Evolutionary conservation across 1,140 invertebrate genomes (phyloP).

Genomic region (Pristionchus pacificus): DNA sequence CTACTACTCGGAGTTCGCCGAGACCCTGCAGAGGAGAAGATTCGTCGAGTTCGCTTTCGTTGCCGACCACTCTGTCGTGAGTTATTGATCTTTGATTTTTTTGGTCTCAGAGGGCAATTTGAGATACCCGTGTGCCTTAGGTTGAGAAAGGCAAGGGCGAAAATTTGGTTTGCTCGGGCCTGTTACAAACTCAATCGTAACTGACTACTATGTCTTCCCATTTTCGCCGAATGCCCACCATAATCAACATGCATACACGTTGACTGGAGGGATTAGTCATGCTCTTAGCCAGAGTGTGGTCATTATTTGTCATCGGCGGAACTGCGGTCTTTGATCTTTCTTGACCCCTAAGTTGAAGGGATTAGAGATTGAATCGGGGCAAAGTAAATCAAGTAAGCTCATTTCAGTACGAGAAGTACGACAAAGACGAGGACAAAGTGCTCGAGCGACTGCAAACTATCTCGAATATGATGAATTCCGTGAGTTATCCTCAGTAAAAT

Average conservation of each 20-base stretch:
- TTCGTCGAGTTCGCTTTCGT: constrained; percentile 51
- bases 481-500: constrained; percentile 17
- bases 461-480: constrained; percentile 50
- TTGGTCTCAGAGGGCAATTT: too few species aligned
- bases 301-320: too few species aligned
- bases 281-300: too few species aligned
- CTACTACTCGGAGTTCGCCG: constrained; percentile 50
- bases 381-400: not conserved
- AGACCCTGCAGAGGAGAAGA: constrained; percentile 36
- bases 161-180: too few species aligned
- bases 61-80: constrained; percentile 53
- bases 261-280: too few species aligned
- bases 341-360: too few species aligned
- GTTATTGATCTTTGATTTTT: constrained; percentile 2
- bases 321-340: not conserved
- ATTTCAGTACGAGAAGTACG: constrained; percentile 53
- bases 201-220: too few species aligned
- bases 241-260: too few species aligned
- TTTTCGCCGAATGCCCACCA: too few species aligned
- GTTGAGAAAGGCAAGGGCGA: too few species aligned
- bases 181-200: too few species aligned
- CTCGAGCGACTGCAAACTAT: constrained; percentile 49
- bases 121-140: too few species aligned
- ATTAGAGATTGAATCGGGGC: constrained; percentile 8
- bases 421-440: constrained; percentile 44